Conservation (phyloP, 1,140 invertebrate genomes). For the Aphelenchoides fujianensis region DNA sequence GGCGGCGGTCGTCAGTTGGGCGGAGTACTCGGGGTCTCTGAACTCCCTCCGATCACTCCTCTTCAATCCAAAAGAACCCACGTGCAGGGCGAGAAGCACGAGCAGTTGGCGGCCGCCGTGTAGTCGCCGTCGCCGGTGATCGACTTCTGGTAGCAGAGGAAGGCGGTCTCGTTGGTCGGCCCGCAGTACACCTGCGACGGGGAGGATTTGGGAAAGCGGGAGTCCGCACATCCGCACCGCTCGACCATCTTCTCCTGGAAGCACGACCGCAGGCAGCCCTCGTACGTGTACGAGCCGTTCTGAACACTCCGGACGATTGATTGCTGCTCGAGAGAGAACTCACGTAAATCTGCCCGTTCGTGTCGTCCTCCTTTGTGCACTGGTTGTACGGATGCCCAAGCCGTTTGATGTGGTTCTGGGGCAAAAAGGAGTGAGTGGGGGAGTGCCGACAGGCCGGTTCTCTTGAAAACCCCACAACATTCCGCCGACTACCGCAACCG, state of each 20-base stretch:
- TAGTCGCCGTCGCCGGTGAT: constrained; percentile 20
- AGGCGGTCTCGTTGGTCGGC: neutral
- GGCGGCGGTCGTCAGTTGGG: constrained; percentile 13
- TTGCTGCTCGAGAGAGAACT: too few relatives aligned
- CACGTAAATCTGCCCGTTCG: neutral
- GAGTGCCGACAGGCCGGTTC: too few relatives aligned
- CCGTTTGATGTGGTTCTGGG: constrained; percentile 8
- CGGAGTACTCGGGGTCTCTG: constrained; percentile 10
- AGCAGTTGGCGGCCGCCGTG: neutral
- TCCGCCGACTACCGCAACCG: too few relatives aligned
- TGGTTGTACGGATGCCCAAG: constrained; percentile 12
- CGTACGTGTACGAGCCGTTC: constrained; percentile 18
- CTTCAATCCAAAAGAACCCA: constrained; percentile 3
- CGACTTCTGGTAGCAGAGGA: constrained; percentile 14
- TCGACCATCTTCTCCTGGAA: neutral
- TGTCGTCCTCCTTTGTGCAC: constrained; percentile 4
- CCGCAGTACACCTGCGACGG: neutral
- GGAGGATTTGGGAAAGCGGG: neutral
- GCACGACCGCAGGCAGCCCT: constrained; percentile 17
- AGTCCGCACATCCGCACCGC: constrained; percentile 7
- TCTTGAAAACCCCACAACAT: too few relatives aligned
- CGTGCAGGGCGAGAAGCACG: constrained; percentile 14
- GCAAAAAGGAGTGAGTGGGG: neutral
- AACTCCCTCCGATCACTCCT: neutral
- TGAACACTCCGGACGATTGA: too few relatives aligned